Evolutionary conservation across 2,113 vertebrate species (phyloP).

Genomic region (Chloropsis cyanopogon): DNA sequence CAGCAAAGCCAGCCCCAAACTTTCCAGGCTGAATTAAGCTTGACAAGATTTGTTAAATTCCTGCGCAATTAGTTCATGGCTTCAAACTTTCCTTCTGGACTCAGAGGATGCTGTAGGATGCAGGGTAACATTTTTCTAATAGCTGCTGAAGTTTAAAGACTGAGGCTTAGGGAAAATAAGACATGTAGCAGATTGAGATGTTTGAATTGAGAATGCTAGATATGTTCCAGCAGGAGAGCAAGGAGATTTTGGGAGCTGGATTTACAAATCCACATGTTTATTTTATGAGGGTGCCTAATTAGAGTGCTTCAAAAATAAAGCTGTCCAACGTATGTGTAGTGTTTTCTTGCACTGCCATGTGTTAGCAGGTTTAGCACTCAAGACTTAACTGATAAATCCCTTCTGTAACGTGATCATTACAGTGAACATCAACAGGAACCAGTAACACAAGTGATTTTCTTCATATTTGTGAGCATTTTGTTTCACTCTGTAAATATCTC

Average conservation of each 20-base stretch:
- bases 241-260: neutral
- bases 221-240: neutral
- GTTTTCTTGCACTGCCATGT: neutral
- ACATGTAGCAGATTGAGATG: neutral
- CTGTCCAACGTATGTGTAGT: neutral
- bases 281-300: neutral
- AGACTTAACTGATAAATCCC: neutral
- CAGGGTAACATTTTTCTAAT: neutral
- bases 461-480: neutral
- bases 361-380: neutral
- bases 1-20: neutral
- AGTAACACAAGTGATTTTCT: neutral
- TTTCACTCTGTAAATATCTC: neutral
- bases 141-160: neutral
- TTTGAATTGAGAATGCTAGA: neutral
- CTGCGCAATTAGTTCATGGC: neutral
- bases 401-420: neutral
- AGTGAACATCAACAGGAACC: neutral
- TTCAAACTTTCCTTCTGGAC: neutral
- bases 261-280: neutral
- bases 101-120: neutral
- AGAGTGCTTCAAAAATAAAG: neutral
- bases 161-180: neutral
- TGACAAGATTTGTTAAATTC: neutral
- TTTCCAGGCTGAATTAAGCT: neutral